Evolutionary conservation across 2,113 vertebrate genomes (phyloP), one percentile per base, ranked within the genome.

Genomic region (Clarias magur): DNA sequence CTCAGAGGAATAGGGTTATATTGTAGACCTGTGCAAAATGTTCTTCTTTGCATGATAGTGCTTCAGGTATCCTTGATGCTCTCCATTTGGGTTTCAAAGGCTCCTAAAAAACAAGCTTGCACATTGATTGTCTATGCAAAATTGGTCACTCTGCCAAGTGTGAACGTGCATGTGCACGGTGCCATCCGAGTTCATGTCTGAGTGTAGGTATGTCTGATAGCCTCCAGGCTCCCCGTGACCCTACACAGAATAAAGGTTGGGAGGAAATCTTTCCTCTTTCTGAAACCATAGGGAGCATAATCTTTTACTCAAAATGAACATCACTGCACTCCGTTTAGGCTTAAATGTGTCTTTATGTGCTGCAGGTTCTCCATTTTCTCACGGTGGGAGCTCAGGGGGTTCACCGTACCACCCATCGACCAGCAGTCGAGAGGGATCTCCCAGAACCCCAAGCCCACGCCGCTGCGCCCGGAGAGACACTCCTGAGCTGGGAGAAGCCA

Each of bases 371-470:
- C 94, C 94, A 48, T 88, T 92, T 86, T 88, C 85, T 63, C 92
- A 92, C 88, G 94, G 94, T 87, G 93, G 92, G 63, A 95, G 95
- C 90, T 92, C 93, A 79, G 91, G 86, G 57, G 94, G 91, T 75
- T 95, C 94, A 42, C 92, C 89, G 1, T 95, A 94, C 87, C 91
- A 91, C 83, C 90, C 90, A 87, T 93, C 93, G 27, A 87, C 89
- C 91, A 94, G 95, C 93, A 96, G 95, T 90, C 94, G 93, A 10
- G 95, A 95, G 80, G 94, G 91, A 65, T 95, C 94, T 78, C 93
- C 93, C 60, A 92, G 92, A 72, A 93, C 93, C 73, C 92, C 93
- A 83, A 94, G 92, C 88, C 93, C 93, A 80, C 93, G 91, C 68
- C 93, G 93, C 88, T 89, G 89, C 78, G 90, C 91, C 89, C 93